Conservation (phyloP, 2,888 invertebrate genomes). For the Lacanobia oleracea region DNA sequence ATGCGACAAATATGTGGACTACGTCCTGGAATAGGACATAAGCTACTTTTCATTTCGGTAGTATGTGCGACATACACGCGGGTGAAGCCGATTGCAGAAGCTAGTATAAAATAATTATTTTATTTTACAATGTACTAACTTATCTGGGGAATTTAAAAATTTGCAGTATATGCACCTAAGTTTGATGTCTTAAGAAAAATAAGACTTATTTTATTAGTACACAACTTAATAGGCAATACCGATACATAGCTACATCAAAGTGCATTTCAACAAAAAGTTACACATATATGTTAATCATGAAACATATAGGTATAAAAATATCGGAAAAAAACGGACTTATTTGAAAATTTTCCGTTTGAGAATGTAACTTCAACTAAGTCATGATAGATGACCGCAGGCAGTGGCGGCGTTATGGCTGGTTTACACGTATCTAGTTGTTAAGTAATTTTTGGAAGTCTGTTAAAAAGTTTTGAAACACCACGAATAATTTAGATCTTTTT, state of each 20-base stretch:
- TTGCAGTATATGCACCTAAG: too few relatives aligned
- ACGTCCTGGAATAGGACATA: too few relatives aligned
- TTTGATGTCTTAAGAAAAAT: background rate
- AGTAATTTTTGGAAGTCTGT: too few relatives aligned
- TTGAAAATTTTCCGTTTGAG: slow-evolving; percentile 26
- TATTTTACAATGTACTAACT: background rate
- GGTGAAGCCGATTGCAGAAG: too few relatives aligned
- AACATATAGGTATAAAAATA: slow-evolving; percentile 38
- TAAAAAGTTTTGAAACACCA: too few relatives aligned
- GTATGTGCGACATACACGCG: too few relatives aligned
- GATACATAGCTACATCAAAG: slow-evolving; percentile 7
- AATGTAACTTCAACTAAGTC: slow-evolving; percentile 16
- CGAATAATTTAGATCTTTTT: too few relatives aligned
- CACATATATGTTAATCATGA: slow-evolving; percentile 41
- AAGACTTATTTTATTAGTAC: background rate
- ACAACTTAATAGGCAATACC: background rate
- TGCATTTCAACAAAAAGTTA: slow-evolving; percentile 35
- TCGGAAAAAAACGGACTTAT: slow-evolving; percentile 34
- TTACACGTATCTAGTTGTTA: too few relatives aligned
- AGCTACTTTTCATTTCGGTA: too few relatives aligned
- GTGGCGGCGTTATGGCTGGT: too few relatives aligned
- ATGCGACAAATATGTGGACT: too few relatives aligned
- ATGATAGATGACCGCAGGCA: slow-evolving; percentile 8
- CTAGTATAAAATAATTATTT: too few relatives aligned
- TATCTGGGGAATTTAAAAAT: background rate